These are phyloP conservation scores for Python bivittatus DNA, from an alignment of 2,113 vertebrate species.

Conservation along the genomic window DNA sequence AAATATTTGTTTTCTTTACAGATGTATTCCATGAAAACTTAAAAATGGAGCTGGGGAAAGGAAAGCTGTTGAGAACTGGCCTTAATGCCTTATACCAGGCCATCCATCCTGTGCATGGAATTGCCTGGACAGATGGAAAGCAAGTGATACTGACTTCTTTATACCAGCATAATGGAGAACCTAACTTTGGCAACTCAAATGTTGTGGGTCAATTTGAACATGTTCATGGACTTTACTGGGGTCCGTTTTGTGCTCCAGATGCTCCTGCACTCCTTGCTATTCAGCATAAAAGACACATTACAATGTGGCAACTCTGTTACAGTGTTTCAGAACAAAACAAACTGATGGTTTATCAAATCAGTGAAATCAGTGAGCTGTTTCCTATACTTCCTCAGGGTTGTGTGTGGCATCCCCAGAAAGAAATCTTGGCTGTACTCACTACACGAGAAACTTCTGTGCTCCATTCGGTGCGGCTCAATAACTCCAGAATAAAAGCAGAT, in stretches of 20 bases:
- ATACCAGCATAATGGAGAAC: slow-evolving; percentile 73
- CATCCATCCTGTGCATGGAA: slow-evolving; percentile 86
- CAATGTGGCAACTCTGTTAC: slow-evolving; percentile 88
- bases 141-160: slow-evolving; percentile 86
- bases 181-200: slow-evolving; percentile 83
- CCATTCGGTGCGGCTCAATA: slow-evolving; percentile 82
- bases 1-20: slow-evolving; percentile 6
- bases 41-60: slow-evolving; percentile 89
- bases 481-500: slow-evolving; percentile 79
- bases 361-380: slow-evolving; percentile 85
- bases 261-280: slow-evolving; percentile 83
- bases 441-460: slow-evolving; percentile 83
- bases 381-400: slow-evolving; percentile 88
- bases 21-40: slow-evolving; percentile 40
- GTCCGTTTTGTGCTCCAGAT: slow-evolving; percentile 75
- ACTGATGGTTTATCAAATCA: slow-evolving; percentile 86
- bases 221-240: slow-evolving; percentile 88
- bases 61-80: slow-evolving; percentile 85
- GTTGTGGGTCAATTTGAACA: slow-evolving; percentile 91
- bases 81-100: slow-evolving; percentile 86
- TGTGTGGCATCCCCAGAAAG: slow-evolving; percentile 87
- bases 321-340: slow-evolving; percentile 83
- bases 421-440: slow-evolving; percentile 82
- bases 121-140: slow-evolving; percentile 92
- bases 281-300: slow-evolving; percentile 90